Evolutionary conservation across 2,888 invertebrate genomes (phyloP).

Genomic region (Drosophila anomalata): DNA sequence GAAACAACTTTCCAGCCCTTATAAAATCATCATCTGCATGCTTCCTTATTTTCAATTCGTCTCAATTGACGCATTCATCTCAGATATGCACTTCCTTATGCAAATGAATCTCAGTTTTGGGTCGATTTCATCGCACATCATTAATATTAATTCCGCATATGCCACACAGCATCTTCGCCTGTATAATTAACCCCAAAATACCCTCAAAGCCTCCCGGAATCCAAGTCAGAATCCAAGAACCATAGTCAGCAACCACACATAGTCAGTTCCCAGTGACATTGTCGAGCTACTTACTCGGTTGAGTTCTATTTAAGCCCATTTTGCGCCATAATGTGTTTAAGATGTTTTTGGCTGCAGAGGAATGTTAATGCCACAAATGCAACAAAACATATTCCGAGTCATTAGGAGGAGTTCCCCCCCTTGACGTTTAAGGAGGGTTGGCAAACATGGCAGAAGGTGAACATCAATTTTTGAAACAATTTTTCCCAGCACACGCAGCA

Average conservation of each 20-base stretch:
- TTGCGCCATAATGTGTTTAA: slow-evolving; percentile 49
- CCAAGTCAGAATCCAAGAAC: slow-evolving; percentile 1
- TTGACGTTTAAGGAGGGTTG: slow-evolving; percentile 12
- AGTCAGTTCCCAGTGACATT: slow-evolving; percentile 29
- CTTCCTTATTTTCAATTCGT: slow-evolving; percentile 20
- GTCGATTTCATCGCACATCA: slow-evolving; percentile 27
- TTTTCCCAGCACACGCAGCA: slow-evolving; percentile 40
- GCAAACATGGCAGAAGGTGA: slow-evolving; percentile 69
- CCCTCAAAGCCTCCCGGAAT: slow-evolving; percentile 7
- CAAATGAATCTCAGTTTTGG: slow-evolving; percentile 34
- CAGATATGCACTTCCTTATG: slow-evolving; percentile 29
- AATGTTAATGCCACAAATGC: slow-evolving; percentile 72
- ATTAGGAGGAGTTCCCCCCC: slow-evolving; percentile 46
- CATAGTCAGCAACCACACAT: slow-evolving; percentile 1
- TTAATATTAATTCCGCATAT: slow-evolving; percentile 36
- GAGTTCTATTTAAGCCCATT: slow-evolving; percentile 48
- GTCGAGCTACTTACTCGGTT: slow-evolving; percentile 22
- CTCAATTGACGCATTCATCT: slow-evolving; percentile 29
- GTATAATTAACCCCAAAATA: slow-evolving; percentile 39
- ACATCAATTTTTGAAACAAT: slow-evolving; percentile 73
- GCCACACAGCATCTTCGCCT: slow-evolving; percentile 9
- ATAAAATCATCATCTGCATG: slow-evolving; percentile 5
- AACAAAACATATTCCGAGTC: slow-evolving; percentile 69
- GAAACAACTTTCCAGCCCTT: slow-evolving; percentile 1
- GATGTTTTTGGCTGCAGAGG: slow-evolving; percentile 58